A percentile compares a stretch with the other conserved stretches of the same genome.
These are phyloP conservation scores for Ageneiosus marmoratus DNA, from an alignment of 2,113 vertebrate genomes.

Conservation along the genomic window DNA sequence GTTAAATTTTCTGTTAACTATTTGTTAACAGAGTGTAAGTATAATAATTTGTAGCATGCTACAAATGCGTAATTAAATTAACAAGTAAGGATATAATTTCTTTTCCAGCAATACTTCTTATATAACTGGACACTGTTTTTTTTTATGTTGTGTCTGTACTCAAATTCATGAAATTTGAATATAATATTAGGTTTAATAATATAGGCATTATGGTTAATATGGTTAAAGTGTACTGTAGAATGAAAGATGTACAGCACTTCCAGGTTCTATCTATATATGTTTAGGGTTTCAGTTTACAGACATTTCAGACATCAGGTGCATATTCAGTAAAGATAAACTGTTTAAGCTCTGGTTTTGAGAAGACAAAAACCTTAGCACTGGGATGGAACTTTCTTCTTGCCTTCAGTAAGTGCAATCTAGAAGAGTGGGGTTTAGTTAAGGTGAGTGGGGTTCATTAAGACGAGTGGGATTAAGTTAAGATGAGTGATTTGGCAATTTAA, in stretches of 20 bases:
- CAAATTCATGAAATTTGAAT: neutral
- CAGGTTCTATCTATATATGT: neutral
- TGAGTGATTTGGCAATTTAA: neutral
- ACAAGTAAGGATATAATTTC: neutral
- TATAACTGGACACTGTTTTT: neutral
- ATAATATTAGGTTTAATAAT: neutral
- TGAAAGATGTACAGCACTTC: neutral
- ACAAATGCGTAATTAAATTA: neutral
- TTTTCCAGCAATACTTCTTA: neutral
- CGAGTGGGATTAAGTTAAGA: too few species aligned
- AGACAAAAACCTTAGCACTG: too few species aligned
- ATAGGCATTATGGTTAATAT: neutral
- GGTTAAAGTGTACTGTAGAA: neutral
- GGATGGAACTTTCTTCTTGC: too few species aligned
- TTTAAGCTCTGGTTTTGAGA: too few species aligned
- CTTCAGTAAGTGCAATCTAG: too few species aligned
- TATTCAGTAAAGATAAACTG: too few species aligned
- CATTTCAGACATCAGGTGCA: too few species aligned
- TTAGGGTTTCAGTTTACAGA: too few species aligned
- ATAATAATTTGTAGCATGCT: neutral
- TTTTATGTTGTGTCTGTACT: neutral
- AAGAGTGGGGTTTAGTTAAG: too few species aligned
- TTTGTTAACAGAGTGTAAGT: too few species aligned
- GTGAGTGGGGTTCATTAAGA: too few species aligned
- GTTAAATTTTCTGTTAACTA: neutral